phyloP scores from a whole-genome alignment of 2,888 invertebrate species.

The Cataglyphis rosenhaueri region DNA sequence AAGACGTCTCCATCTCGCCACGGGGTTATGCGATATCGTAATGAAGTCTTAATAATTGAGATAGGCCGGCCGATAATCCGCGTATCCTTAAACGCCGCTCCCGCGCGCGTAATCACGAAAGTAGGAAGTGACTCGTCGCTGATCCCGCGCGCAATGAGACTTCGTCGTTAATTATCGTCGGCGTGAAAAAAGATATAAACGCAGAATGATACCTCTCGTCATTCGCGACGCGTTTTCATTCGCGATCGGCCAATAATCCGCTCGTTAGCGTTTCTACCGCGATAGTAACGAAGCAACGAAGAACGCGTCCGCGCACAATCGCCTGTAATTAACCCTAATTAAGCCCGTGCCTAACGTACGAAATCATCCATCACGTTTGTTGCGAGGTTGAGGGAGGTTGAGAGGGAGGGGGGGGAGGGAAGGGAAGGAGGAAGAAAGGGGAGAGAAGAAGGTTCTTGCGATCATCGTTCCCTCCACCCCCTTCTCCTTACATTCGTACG shows the following conservation, averaged over 20 bases:
- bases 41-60: conserved; percentile 70
- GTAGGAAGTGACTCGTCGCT: conserved; percentile 80
- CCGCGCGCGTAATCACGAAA: conserved; percentile 74
- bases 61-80: conserved; percentile 67
- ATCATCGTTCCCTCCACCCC: not conserved
- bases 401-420: not conserved
- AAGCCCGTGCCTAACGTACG: conserved; percentile 77
- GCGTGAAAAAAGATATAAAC: conserved; percentile 43
- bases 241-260: conserved; percentile 73
- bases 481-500: conserved; percentile 11
- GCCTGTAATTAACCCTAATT: conserved; percentile 83
- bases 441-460: conserved; percentile 17
- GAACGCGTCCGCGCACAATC: conserved; percentile 76
- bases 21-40: conserved; percentile 45
- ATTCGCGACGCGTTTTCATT: conserved; percentile 66
- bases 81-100: conserved; percentile 63
- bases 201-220: conserved; percentile 23
- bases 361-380: conserved; percentile 80
- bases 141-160: conserved; percentile 64
- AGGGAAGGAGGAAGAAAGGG: not conserved
- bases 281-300: conserved; percentile 62
- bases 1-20: conserved; percentile 22
- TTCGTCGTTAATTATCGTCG: conserved; percentile 71
- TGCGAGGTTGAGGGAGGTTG: not conserved
- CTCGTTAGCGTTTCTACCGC: conserved; percentile 75